Evolutionary conservation across 1,140 invertebrate genomes (phyloP).

Genomic region (Coptotermes formosanus): DNA sequence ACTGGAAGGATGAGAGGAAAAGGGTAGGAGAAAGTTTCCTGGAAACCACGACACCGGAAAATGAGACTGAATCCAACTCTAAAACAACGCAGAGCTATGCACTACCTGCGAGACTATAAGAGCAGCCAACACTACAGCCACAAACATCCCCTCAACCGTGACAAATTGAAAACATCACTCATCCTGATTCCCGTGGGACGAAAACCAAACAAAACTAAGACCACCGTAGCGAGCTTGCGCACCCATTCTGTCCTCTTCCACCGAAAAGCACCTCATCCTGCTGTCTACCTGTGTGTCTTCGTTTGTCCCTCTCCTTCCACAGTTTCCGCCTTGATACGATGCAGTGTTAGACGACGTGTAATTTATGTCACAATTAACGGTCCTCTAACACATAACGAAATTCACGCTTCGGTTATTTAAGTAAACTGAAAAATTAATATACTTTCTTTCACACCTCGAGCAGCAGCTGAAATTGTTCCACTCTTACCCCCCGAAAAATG

Average conservation of each 20-base stretch:
- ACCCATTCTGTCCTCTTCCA: not conserved
- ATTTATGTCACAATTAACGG: not conserved
- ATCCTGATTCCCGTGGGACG: slow-evolving; percentile 3
- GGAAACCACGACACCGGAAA: not conserved
- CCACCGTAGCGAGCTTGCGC: not conserved
- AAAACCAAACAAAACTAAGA: slow-evolving; percentile 19
- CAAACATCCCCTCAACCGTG: slow-evolving; percentile 8
- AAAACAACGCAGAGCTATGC: not conserved
- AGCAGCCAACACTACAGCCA: not conserved
- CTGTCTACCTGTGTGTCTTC: not conserved
- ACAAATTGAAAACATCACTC: slow-evolving; percentile 19
- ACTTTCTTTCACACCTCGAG: no score
- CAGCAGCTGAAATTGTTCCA: no score
- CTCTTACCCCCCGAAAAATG: no score
- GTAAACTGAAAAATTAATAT: no score
- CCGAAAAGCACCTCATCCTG: not conserved
- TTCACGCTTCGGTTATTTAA: not conserved
- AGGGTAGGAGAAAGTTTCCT: not conserved
- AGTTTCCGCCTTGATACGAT: not conserved
- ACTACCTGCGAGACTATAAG: not conserved
- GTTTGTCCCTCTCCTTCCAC: not conserved
- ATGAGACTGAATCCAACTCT: slow-evolving; percentile 18
- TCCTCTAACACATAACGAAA: not conserved
- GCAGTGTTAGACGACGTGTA: not conserved
- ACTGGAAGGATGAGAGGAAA: not conserved